These are phyloP conservation scores for Coilia nasus DNA, from an alignment of 2,797 vertebrate genomes.

Conservation along the genomic window DNA sequence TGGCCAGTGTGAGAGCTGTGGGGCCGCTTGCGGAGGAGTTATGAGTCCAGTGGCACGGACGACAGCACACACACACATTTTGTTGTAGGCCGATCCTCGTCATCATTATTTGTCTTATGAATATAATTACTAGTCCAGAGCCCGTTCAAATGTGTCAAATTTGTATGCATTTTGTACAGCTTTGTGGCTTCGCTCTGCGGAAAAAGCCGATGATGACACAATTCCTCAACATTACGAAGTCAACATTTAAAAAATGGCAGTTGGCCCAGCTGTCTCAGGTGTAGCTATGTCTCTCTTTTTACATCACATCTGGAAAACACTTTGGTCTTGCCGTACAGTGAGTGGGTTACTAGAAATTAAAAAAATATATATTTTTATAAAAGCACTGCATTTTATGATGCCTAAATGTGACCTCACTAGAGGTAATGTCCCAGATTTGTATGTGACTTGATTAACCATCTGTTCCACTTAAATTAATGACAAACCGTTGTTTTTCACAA, in stretches of 20 bases:
- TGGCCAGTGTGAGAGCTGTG: slow-evolving; percentile 28
- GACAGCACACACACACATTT: neutral
- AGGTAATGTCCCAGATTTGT: neutral
- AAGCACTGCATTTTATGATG: neutral
- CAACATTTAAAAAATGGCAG: no score
- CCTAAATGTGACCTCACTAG: neutral
- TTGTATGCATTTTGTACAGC: no score
- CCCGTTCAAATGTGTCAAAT: no score
- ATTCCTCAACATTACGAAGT: no score
- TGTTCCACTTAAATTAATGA: neutral
- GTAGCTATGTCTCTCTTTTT: no score
- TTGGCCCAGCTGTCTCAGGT: no score
- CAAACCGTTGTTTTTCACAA: neutral
- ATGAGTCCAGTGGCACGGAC: neutral
- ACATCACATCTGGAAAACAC: neutral
- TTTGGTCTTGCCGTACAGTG: neutral
- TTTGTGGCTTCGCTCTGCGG: no score
- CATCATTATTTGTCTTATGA: no score
- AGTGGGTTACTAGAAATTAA: neutral
- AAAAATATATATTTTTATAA: neutral
- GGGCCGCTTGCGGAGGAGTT: neutral
- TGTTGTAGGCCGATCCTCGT: no score
- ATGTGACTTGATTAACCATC: neutral
- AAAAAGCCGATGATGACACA: no score
- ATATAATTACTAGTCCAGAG: no score